phyloP scores from a whole-genome alignment of 2,797 vertebrate species.

The Leptoclinus maculatus region DNA sequence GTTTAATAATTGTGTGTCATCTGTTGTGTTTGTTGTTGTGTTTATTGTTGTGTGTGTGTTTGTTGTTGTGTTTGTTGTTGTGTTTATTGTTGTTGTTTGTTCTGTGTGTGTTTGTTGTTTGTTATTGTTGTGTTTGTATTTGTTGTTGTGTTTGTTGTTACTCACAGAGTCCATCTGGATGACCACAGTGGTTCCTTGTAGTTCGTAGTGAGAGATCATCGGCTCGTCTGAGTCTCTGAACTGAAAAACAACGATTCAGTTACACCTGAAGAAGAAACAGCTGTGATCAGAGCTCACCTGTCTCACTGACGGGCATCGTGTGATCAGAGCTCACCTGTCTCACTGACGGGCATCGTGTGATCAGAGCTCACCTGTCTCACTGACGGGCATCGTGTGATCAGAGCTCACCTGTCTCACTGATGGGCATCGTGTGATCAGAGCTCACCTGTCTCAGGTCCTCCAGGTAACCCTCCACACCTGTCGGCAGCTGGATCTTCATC shows the following conservation, averaged over 20 bases:
- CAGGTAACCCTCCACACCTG: slow-evolving; percentile 84
- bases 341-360: slow-evolving; percentile 49
- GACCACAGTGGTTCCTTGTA: slow-evolving; percentile 85
- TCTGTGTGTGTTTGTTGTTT: too few relatives aligned
- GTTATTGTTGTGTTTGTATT: not conserved
- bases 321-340: slow-evolving; percentile 68
- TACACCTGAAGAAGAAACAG: not conserved
- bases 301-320: too few relatives aligned
- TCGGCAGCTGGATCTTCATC: slow-evolving; percentile 92
- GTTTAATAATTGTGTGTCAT: too few relatives aligned
- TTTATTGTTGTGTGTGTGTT: too few relatives aligned
- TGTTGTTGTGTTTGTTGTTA: not conserved
- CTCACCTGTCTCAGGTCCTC: slow-evolving; percentile 87
- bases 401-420: too few relatives aligned
- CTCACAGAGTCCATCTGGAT: slow-evolving; percentile 86
- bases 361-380: slow-evolving; percentile 77
- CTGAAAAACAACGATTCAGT: slow-evolving; percentile 72
- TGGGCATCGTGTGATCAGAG: not conserved
- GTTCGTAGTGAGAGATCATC: slow-evolving; percentile 84
- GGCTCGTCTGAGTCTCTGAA: slow-evolving; percentile 83
- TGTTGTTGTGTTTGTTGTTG: too few relatives aligned
- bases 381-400: too few relatives aligned
- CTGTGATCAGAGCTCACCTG: too few relatives aligned
- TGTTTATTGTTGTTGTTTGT: too few relatives aligned
- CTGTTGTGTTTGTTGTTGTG: not conserved